Percentiles rank a stretch among this genome's conserved stretches.
Conservation (phyloP, 2,797 vertebrate species). For the Clarias pachynema region DNA sequence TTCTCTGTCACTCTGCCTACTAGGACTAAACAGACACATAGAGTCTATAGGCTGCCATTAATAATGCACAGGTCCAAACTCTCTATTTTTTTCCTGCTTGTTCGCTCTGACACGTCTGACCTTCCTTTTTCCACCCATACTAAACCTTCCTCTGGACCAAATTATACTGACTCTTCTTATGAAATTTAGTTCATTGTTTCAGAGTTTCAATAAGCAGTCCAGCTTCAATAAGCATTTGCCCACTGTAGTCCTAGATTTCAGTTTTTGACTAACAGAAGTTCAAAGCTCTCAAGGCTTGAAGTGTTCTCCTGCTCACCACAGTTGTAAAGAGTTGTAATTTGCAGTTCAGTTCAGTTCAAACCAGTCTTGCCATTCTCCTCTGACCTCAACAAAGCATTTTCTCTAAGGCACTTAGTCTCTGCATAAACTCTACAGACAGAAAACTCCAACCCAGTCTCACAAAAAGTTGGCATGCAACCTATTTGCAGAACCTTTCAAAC, state of each 20-base stretch:
- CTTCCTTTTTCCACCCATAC: neutral
- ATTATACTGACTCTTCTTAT: neutral
- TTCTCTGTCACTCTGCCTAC: neutral
- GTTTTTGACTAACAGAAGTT: neutral
- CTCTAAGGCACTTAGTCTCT: neutral
- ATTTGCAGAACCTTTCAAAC: neutral
- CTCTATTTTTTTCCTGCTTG: no score
- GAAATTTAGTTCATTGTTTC: neutral
- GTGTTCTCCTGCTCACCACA: neutral
- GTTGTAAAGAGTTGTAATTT: neutral
- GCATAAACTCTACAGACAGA: neutral
- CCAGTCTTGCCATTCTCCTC: neutral
- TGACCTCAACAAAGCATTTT: neutral
- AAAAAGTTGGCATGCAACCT: neutral
- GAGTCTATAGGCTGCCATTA: neutral
- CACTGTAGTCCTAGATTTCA: neutral
- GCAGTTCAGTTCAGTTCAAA: neutral
- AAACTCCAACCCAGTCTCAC: neutral
- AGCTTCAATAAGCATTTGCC: neutral
- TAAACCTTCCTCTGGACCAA: neutral
- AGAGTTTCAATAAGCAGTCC: neutral
- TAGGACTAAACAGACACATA: neutral
- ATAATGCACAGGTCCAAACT: neutral
- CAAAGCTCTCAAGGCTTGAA: neutral
- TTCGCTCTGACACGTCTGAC: neutral